Percentiles rank a stretch among this genome's conserved stretches.
Evolutionary conservation across 2,113 vertebrate species (phyloP).

Genomic region (Centropristis striata): DNA sequence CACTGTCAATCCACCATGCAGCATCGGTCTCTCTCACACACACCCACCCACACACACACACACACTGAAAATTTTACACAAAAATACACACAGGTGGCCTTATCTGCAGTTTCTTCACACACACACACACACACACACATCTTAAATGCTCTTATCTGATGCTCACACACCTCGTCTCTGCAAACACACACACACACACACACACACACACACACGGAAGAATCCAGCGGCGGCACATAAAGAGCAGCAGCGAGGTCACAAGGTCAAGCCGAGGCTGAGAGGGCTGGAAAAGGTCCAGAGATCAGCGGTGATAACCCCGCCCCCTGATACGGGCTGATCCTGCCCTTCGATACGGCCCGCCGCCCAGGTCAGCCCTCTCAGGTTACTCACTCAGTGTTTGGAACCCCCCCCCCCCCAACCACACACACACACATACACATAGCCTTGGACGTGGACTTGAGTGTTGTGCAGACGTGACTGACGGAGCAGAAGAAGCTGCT

Average conservation of each 20-base stretch:
- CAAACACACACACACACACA: constrained; percentile 32
- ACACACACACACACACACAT: constrained; percentile 19
- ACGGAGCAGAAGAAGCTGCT: neutral
- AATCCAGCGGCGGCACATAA: constrained; percentile 27
- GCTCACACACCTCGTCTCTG: neutral
- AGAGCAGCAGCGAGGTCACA: constrained; percentile 27
- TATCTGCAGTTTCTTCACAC: constrained; percentile 4
- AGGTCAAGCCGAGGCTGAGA: constrained; percentile 61
- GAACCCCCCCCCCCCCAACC: neutral
- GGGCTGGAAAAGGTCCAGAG: constrained; percentile 69
- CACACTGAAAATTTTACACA: neutral
- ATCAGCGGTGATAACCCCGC: constrained; percentile 60
- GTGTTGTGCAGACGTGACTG: constrained; percentile 14
- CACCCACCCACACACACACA: constrained; percentile 11
- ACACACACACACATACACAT: neutral
- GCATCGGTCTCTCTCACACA: neutral
- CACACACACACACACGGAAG: constrained; percentile 22
- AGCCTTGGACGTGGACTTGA: constrained; percentile 80
- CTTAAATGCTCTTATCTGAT: constrained; percentile 18
- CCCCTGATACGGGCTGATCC: neutral
- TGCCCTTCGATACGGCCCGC: constrained; percentile 14
- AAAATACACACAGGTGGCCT: neutral
- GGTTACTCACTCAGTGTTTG: constrained; percentile 61
- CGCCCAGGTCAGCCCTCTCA: constrained; percentile 67
- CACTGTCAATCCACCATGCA: constrained; percentile 24